Evolutionary conservation across 2,113 vertebrate species (phyloP).

Genomic region (Plestiodon gilberti): DNA sequence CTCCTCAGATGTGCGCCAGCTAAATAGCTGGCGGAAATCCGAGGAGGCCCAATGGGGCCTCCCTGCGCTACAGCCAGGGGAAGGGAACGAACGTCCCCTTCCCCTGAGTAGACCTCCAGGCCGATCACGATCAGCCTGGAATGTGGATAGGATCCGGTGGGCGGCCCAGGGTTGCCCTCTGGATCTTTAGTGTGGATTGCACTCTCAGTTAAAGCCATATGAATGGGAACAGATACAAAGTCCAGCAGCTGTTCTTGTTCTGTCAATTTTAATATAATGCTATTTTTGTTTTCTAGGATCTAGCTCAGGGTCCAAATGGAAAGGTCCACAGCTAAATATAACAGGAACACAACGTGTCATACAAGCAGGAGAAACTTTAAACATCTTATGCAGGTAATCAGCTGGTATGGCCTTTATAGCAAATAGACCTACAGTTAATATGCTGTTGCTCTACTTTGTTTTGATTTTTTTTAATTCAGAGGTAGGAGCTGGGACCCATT

Average conservation of each 20-base stretch:
- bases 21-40: too few species aligned
- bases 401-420: constrained; percentile 8
- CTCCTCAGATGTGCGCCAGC: too few species aligned
- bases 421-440: constrained; percentile 41
- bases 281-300: constrained; percentile 72
- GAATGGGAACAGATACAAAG: not conserved
- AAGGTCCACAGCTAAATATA: constrained; percentile 85
- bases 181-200: too few species aligned
- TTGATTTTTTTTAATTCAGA: constrained; percentile 13
- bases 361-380: constrained; percentile 85
- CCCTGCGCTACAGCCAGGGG: too few species aligned
- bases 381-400: constrained; percentile 91
- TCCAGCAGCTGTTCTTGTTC: not conserved
- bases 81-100: too few species aligned
- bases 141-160: too few species aligned
- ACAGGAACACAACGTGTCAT: constrained; percentile 80
- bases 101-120: too few species aligned
- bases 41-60: too few species aligned
- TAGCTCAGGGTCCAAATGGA: constrained; percentile 82
- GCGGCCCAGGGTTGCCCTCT: too few species aligned
- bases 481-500: constrained; percentile 38
- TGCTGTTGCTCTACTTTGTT: constrained; percentile 34
- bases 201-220: constrained; percentile 8
- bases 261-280: constrained; percentile 50
- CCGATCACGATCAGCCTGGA: too few species aligned